Evolutionary conservation across 2,113 vertebrate genomes (phyloP).

Genomic region (Malurus melanocephalus): DNA sequence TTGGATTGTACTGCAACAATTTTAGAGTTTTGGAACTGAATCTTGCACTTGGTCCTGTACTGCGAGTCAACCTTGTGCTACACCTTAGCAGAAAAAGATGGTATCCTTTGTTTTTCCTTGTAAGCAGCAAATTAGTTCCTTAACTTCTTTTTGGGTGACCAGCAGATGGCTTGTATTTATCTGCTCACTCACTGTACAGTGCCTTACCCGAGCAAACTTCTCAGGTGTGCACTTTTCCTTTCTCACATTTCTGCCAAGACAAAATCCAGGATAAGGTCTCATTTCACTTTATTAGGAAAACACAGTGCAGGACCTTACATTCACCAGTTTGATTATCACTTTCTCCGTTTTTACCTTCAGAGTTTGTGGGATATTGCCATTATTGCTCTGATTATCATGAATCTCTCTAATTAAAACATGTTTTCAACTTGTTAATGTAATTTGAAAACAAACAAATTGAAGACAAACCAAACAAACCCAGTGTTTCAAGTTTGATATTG

Average conservation of each 20-base stretch:
- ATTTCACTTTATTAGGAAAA: conserved; percentile 2
- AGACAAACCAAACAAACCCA: neutral
- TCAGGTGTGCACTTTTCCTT: neutral
- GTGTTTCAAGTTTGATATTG: neutral
- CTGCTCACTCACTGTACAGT: neutral
- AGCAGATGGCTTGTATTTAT: neutral
- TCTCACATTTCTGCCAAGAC: neutral
- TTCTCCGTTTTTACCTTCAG: neutral
- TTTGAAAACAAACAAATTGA: neutral
- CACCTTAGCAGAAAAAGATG: neutral
- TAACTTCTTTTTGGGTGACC: neutral
- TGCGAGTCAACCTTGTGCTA: neutral
- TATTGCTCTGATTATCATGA: neutral
- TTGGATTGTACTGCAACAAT: neutral
- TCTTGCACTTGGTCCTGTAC: neutral
- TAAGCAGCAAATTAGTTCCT: neutral
- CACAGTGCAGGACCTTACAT: neutral
- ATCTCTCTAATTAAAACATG: neutral
- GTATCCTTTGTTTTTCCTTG: neutral
- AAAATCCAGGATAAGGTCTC: neutral
- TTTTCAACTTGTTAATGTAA: neutral
- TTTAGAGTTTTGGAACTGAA: neutral
- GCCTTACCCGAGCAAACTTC: neutral
- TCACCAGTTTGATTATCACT: neutral
- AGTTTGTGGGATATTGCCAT: neutral